Evolutionary conservation across 1,140 invertebrate species (phyloP), one percentile per base, ranked within the genome.

Genomic region (Zaprionus tsacasi): DNA sequence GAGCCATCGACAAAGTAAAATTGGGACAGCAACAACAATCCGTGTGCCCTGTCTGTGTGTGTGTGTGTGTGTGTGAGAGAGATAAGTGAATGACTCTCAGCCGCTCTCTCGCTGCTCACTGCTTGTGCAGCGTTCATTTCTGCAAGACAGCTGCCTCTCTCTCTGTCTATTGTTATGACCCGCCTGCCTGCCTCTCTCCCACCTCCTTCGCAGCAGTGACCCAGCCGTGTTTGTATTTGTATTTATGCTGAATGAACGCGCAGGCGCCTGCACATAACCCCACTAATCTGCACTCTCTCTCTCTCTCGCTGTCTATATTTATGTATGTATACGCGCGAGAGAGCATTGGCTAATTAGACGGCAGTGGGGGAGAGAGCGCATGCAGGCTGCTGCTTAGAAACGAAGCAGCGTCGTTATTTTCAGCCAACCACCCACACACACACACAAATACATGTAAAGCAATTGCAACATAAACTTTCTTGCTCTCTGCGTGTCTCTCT

Each of bases 51-150:
- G 27, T n/a, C 3, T 21, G 21, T 21, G 2, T 12, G 5, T 25
- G 21, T 17, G n/a, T 30, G 21, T 38, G 35, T 25, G 33, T 38
- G 36, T 55, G 48, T 43, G 7, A 25, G 45, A 63, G 48, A 59
- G 43, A 27, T 2, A 30, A 57, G 40, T 33, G 69, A 7, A 36
- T 43, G n/a, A 15, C n/a, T 7, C 40, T 43, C 40, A 6, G 5
- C 4, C 12, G 12, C 38, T 40, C 15, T 38, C 21, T 54, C n/a
- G 21, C 13, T 45, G 17, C 25, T 71, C 27, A 38, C 56, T 55
- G 56, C 17, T 30, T 75, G 61, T 78, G 85, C 85, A 89, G 83
- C 72, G 83, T 88, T 88, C 83, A 88, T 89, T 88, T 78, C 83
- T 87, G 83, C 80, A 72, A 60, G 50, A 38, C 33, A 77, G 54